Percentiles rank a stretch among this genome's conserved stretches.
Conservation (phyloP, 2,888 invertebrate genomes). For the Drosophila colorata region DNA sequence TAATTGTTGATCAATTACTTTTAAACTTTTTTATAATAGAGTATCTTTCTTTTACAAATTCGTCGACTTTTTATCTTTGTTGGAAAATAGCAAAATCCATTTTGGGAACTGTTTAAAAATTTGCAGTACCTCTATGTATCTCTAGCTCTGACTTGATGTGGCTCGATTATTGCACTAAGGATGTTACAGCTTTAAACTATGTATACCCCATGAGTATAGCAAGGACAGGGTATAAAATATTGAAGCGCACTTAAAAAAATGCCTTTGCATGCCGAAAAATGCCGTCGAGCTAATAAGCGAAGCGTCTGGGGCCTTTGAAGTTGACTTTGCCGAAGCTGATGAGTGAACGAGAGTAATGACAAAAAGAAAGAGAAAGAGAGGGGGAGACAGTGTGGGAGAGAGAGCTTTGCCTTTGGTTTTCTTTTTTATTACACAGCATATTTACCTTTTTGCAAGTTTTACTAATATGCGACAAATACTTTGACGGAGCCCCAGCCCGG, state of each 20-base stretch:
- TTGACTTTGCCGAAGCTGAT: conserved; percentile 34
- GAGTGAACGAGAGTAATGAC: background rate
- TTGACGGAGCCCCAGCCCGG: background rate
- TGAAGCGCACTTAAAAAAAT: conserved; percentile 73
- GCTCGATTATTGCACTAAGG: too few species aligned
- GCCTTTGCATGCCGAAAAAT: conserved; percentile 71
- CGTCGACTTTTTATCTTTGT: too few species aligned
- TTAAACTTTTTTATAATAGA: too few species aligned
- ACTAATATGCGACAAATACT: conserved; percentile 49
- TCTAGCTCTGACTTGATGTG: too few species aligned
- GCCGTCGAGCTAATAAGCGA: conserved; percentile 70
- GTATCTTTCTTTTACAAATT: too few species aligned
- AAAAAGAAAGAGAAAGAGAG: background rate
- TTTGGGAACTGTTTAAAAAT: too few species aligned
- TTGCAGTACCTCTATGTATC: too few species aligned
- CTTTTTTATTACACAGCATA: conserved; percentile 13
- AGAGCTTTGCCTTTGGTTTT: conserved; percentile 14
- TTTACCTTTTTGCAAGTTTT: conserved; percentile 34
- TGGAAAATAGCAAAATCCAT: too few species aligned
- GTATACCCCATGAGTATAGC: conserved; percentile 2
- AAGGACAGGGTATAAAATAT: conserved; percentile 38
- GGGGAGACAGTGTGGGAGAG: background rate
- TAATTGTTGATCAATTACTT: too few species aligned
- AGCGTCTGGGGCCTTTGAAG: conserved; percentile 67
- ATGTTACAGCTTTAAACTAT: too few species aligned